Conservation (phyloP, 2,113 vertebrate species). For the Thermophis baileyi region DNA sequence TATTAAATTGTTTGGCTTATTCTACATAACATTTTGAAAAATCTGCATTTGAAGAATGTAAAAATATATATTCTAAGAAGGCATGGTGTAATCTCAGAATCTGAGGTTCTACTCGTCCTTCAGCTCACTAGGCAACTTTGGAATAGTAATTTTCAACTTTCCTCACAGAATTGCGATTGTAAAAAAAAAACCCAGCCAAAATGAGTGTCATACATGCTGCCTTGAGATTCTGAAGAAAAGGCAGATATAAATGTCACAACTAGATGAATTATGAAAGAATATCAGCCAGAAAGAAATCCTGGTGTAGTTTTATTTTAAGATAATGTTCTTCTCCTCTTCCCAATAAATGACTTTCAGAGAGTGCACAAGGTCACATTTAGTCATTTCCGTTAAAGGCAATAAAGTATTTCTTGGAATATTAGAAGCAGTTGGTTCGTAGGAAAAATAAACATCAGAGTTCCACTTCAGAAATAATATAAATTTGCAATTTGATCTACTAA, state of each 20-base stretch:
- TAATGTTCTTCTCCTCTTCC: background rate
- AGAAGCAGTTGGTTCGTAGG: background rate
- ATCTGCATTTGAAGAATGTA: background rate
- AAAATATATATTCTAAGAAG: background rate
- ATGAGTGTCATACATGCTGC: background rate
- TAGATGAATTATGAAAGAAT: background rate
- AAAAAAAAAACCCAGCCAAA: background rate
- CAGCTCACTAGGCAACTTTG: background rate
- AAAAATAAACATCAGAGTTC: background rate
- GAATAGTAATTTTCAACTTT: background rate
- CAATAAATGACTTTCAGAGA: constrained; percentile 20
- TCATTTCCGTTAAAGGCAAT: background rate
- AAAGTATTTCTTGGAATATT: background rate
- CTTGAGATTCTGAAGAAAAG: background rate
- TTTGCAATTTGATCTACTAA: background rate
- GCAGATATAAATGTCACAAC: background rate
- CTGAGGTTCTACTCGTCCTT: background rate
- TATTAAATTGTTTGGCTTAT: background rate
- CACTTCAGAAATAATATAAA: background rate
- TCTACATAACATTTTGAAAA: background rate
- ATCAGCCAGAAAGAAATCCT: background rate
- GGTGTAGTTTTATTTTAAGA: background rate
- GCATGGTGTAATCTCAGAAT: background rate
- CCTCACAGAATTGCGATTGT: background rate
- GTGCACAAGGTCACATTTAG: constrained; percentile 10